Evolutionary conservation across 2,113 vertebrate species (phyloP), one percentile per base, ranked within the genome.

Genomic region (Indri indri): DNA sequence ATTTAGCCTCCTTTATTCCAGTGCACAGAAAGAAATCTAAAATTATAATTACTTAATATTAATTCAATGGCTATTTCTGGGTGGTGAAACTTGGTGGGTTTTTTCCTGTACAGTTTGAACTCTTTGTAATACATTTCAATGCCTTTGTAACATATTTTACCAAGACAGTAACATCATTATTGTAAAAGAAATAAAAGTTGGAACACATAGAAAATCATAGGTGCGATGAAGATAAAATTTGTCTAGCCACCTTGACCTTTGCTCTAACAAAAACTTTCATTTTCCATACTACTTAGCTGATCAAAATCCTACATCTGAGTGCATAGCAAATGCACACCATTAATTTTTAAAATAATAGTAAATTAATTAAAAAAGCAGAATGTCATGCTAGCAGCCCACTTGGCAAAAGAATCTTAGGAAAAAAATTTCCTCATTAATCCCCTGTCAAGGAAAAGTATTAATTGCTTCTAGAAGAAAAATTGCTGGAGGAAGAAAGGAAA

Each of bases 391-490:
- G 34, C 2, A 22, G 63, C 52, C 50, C 95, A 93, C 8, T 9
- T 50, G 70, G 42, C 17, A 87, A 61, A 92, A 87, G 22, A 94
- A 87, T 70, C 65, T 76, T 52, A 81, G 68, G 81, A 70, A 50
- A 12, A 61, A 83, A 85, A 71, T 84, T 92, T 17, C 34, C 52
- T 94, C 50, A 88, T 95, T 95, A 92, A 74, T 84, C 32, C 34
- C 57, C 96, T 96, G 42, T 88, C 93, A 94, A 89, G 65, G n/a
- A 82, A 76, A 96, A 92, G 37, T 37, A 92, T 80, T 96, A 96
- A 97, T 91, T 95, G 73, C 76, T 27, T 92, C 71, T 85, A 82
- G 68, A 93, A 96, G 83, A 92, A 96, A 93, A 97, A 87, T 54
- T 68, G 42, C n/a, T 94, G 30, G 79, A 40, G 27, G 12, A 90